These are phyloP conservation scores for Gallinago jamesoni DNA, from an alignment of 2,113 vertebrate species.

Conservation along the genomic window DNA sequence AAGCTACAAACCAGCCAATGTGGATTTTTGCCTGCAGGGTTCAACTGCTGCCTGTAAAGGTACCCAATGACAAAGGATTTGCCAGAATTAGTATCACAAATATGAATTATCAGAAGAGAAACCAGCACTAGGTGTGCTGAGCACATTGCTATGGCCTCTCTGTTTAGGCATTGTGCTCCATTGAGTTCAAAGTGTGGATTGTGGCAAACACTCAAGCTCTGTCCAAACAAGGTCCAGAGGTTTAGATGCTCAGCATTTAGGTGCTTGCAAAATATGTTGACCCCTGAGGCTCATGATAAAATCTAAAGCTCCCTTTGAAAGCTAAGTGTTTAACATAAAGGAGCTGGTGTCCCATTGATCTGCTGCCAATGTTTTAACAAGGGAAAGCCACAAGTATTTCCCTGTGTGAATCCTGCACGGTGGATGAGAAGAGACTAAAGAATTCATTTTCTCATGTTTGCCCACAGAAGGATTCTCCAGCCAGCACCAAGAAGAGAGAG, in stretches of 20 bases:
- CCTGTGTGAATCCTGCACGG: neutral
- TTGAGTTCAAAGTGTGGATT: neutral
- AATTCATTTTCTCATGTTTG: neutral
- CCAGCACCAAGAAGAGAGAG: neutral
- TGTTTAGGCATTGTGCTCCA: neutral
- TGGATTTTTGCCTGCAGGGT: neutral
- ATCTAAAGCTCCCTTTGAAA: conserved; percentile 59
- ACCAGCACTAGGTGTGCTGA: neutral
- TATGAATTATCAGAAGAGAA: neutral
- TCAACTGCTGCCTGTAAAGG: neutral
- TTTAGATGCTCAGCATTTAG: conserved; percentile 11
- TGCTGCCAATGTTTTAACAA: conserved; percentile 57
- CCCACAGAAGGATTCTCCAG: neutral
- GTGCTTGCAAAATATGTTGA: conserved; percentile 62
- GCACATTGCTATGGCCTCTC: neutral
- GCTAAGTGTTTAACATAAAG: conserved; percentile 21
- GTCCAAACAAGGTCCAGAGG: conserved; percentile 31
- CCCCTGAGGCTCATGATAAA: conserved; percentile 43
- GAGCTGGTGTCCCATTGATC: conserved; percentile 35
- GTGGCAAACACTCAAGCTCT: neutral
- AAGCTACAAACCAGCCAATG: neutral
- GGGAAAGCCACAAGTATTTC: conserved; percentile 28
- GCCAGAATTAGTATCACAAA: neutral
- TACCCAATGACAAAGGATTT: neutral
- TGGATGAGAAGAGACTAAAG: neutral